Evolutionary conservation across 2,888 invertebrate genomes (phyloP), one percentile per base, ranked within the genome.

Genomic region (Diploptera punctata): DNA sequence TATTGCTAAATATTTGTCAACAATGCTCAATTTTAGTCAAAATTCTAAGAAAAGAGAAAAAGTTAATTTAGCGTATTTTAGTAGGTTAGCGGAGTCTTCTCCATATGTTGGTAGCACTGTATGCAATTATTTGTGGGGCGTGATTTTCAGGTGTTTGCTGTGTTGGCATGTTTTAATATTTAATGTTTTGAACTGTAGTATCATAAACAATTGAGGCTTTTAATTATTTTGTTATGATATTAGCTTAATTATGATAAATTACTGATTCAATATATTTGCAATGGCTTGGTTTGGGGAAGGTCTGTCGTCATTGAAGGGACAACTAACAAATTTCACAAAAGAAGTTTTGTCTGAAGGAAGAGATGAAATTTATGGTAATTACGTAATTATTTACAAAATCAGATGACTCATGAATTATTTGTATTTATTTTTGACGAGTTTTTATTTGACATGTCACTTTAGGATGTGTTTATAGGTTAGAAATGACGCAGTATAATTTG

Each of bases 291-390:
- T 85, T 73, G 84, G 84, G 16, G 84, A 83, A 77, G 83, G 85
- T 74, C 78, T 86, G 70, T 83, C 84, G n/a, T 82, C 83, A 52
- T 78, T 97, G 77, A 95, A 94, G 83, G 96, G 95, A 77, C 96
- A 97, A 86, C 89, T 97, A 79, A 89, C 91, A 43, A 95, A 88
- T 85, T 92, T 96, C 80, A 95, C 96, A 73, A 93, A 93, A 82
- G 95, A 95, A 84, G 95, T 96, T 78, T 87, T 97, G 81, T 90
- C 93, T 76, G 95, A 95, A 79, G 88, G 86, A 76, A 86, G 87
- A 79, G 87, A 85, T 73, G 90, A 89, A 79, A 87, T 87, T 80
- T 85, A 84, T 81, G 88, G 88, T 88, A 81, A 75, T 19, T 57
- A 60, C 4, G 18, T n/a, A n/a, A n/a, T n/a, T n/a, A n/a, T n/a